A percentile compares a stretch with the other conserved stretches of the same genome.
phyloP scores from a whole-genome alignment of 2,888 invertebrate species.

The Cephus spinipes region DNA sequence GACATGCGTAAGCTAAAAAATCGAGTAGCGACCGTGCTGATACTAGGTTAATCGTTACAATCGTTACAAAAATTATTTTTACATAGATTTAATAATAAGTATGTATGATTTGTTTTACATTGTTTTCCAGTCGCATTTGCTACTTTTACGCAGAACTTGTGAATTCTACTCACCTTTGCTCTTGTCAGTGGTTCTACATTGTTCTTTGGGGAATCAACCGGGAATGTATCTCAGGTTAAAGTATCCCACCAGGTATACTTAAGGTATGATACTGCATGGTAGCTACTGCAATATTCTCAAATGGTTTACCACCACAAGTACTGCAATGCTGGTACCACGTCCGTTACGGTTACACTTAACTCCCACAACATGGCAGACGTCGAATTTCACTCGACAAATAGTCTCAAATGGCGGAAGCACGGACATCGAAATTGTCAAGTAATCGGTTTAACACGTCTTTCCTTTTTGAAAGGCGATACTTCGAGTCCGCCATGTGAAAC shows the following conservation, averaged over 20 bases:
- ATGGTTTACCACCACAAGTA: not conserved
- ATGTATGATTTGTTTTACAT: not conserved
- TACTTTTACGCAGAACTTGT: not conserved
- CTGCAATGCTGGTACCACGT: not conserved
- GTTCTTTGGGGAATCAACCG: not conserved
- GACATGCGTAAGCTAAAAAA: not conserved
- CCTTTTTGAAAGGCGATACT: constrained; percentile 21
- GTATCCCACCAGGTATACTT: not conserved
- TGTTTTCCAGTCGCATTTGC: not conserved
- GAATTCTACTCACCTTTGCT: not conserved
- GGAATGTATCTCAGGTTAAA: not conserved
- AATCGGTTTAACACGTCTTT: constrained; percentile 21
- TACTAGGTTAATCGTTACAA: not conserved
- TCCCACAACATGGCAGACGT: not conserved
- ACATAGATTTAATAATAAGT: not conserved
- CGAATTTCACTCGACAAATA: not conserved
- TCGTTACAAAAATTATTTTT: not conserved
- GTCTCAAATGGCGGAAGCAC: not conserved
- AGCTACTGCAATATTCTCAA: not conserved
- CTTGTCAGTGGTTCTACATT: not conserved
- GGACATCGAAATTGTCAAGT: constrained; percentile 2
- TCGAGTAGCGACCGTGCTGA: not conserved
- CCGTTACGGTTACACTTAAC: not conserved
- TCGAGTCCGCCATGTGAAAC: constrained; percentile 4
- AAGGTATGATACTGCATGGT: not conserved